These are phyloP conservation scores for Geotrypetes seraphini DNA, from an alignment of 2,797 vertebrate genomes.

Conservation along the genomic window DNA sequence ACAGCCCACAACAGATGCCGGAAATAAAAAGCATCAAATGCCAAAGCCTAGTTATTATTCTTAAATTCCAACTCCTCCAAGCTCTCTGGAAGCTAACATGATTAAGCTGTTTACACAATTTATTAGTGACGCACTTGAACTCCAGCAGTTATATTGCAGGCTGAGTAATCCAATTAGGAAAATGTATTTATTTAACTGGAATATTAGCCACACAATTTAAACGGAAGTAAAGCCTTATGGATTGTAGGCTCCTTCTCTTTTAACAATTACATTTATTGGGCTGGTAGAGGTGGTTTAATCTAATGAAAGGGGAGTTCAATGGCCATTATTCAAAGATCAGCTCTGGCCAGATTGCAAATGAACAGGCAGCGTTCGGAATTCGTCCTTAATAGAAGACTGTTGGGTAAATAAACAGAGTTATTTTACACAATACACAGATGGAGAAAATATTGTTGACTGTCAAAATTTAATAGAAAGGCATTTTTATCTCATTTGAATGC, in stretches of 20 bases:
- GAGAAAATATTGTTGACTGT: too few species aligned
- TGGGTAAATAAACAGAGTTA: too few species aligned
- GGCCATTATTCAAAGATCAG: too few species aligned
- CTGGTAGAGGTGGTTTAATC: constrained; percentile 3
- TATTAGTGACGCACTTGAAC: constrained; percentile 71
- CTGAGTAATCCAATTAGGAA: constrained; percentile 82
- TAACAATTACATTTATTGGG: neutral
- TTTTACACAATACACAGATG: too few species aligned
- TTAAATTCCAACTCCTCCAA: constrained; percentile 73
- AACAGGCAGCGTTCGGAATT: too few species aligned
- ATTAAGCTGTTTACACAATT: constrained; percentile 71
- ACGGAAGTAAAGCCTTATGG: constrained; percentile 24
- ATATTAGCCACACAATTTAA: constrained; percentile 34
- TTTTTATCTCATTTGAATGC: too few species aligned
- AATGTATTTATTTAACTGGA: constrained; percentile 57
- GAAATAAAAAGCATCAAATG: constrained; percentile 24
- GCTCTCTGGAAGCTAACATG: constrained; percentile 58
- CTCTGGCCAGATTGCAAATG: too few species aligned
- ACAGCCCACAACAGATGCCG: neutral
- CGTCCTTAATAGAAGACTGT: too few species aligned
- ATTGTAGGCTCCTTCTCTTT: constrained; percentile 14
- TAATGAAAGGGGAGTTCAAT: constrained; percentile 37
- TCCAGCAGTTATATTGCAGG: constrained; percentile 62
- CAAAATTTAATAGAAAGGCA: too few species aligned
- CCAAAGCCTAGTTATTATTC: constrained; percentile 56